phyloP scores from a whole-genome alignment of 2,113 vertebrate genomes.

The Cynocephalus volans region DNA sequence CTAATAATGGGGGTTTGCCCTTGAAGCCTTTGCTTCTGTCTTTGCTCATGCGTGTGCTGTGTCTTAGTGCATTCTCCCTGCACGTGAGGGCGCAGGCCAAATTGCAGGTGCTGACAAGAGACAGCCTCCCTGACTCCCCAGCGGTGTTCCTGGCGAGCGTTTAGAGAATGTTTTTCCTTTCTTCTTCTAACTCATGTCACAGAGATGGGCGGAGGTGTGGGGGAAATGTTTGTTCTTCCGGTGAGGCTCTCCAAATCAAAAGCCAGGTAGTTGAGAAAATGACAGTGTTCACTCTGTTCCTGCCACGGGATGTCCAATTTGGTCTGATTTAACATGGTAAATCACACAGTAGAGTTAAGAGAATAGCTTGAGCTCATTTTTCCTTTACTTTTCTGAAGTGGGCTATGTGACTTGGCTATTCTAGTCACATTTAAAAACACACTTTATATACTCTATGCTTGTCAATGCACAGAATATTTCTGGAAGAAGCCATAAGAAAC shows the following conservation, averaged over 20 bases:
- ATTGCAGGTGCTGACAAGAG: not conserved
- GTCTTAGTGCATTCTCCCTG: not conserved
- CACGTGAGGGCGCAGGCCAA: not conserved
- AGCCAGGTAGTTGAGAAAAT: not conserved
- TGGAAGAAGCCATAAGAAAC: not conserved
- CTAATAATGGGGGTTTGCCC: not conserved
- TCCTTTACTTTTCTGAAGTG: not conserved
- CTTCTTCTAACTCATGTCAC: not conserved
- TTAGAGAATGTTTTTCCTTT: not conserved
- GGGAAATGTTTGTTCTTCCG: not conserved
- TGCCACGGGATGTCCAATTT: not conserved
- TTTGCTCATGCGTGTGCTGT: no score
- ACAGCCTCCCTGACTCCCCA: not conserved
- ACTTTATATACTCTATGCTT: not conserved
- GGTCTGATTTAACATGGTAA: no score
- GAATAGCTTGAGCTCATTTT: not conserved
- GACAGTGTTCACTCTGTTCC: not conserved
- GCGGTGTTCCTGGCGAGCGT: not conserved
- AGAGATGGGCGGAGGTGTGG: fast-evolving
- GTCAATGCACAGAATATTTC: not conserved
- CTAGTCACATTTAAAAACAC: not conserved
- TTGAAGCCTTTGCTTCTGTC: not conserved
- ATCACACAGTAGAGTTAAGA: not conserved
- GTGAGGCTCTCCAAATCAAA: not conserved
- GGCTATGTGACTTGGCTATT: not conserved